These are phyloP conservation scores for Cyanoderma ruficeps DNA, from an alignment of 2,113 vertebrate genomes.

Conservation along the genomic window DNA sequence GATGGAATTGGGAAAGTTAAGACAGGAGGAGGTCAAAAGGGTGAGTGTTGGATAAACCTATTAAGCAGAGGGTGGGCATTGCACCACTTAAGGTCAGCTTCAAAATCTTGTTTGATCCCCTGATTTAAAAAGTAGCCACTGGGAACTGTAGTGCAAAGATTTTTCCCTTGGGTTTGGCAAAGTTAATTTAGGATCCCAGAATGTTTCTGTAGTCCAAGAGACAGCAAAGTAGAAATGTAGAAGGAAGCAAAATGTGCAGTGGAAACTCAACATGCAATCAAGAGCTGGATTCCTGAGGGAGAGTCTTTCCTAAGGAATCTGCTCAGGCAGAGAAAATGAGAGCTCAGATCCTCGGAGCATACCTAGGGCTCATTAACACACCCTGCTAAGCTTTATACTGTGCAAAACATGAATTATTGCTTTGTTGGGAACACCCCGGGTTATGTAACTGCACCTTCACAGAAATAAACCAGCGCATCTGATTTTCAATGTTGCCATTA, in stretches of 20 bases:
- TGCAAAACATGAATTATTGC: not conserved
- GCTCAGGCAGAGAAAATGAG: not conserved
- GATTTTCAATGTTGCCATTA: constrained; percentile 1
- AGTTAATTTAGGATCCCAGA: not conserved
- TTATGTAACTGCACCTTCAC: not conserved
- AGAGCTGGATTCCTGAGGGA: not conserved
- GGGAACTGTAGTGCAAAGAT: not conserved
- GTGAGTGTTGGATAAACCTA: not conserved
- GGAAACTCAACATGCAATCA: not conserved
- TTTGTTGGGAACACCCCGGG: not conserved
- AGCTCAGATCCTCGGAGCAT: not conserved
- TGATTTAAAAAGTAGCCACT: not conserved
- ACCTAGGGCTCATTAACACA: not conserved
- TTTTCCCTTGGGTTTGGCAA: not conserved
- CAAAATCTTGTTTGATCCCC: not conserved
- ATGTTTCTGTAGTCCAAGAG: not conserved
- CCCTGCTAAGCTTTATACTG: not conserved
- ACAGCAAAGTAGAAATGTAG: not conserved
- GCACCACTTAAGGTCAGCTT: not conserved
- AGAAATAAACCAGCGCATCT: not conserved
- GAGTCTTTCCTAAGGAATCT: not conserved
- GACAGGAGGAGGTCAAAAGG: not conserved
- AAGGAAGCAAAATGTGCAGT: not conserved
- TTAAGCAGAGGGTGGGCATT: not conserved
- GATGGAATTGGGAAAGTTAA: not conserved